Evolutionary conservation across 2,888 invertebrate genomes (phyloP).

Genomic region (Tupiocoris notatus): DNA sequence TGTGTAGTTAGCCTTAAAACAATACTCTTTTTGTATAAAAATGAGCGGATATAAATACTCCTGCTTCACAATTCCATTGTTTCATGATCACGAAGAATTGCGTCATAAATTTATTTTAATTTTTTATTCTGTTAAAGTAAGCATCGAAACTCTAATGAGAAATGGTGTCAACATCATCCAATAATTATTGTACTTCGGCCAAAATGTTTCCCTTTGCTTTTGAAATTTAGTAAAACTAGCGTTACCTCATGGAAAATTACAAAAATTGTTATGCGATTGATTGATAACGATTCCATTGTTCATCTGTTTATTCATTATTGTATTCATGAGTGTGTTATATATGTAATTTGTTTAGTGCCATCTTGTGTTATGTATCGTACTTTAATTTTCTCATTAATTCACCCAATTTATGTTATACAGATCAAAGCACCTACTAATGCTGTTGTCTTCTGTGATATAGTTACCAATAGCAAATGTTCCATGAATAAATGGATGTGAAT

Average conservation of each 20-base stretch:
- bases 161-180: too few species aligned
- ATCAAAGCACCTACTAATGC: constrained; percentile 35
- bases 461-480: constrained; percentile 37
- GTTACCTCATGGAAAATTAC: too few species aligned
- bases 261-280: too few species aligned
- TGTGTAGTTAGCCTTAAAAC: background rate
- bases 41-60: background rate
- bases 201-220: too few species aligned
- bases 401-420: constrained; percentile 21
- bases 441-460: constrained; percentile 42
- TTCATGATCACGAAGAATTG: background rate
- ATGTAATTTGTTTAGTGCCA: constrained; percentile 34
- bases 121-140: too few species aligned
- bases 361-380: constrained; percentile 10
- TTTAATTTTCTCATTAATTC: constrained; percentile 11
- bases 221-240: too few species aligned
- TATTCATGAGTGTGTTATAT: constrained; percentile 7
- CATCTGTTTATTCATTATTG: background rate
- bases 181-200: too few species aligned
- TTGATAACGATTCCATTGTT: background rate
- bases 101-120: too few species aligned
- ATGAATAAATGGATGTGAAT: constrained; percentile 21
- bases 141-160: too few species aligned
- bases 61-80: background rate
- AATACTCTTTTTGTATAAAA: background rate